Evolutionary conservation across 2,113 vertebrate species (phyloP).

Genomic region (Malurus cyaneus): DNA sequence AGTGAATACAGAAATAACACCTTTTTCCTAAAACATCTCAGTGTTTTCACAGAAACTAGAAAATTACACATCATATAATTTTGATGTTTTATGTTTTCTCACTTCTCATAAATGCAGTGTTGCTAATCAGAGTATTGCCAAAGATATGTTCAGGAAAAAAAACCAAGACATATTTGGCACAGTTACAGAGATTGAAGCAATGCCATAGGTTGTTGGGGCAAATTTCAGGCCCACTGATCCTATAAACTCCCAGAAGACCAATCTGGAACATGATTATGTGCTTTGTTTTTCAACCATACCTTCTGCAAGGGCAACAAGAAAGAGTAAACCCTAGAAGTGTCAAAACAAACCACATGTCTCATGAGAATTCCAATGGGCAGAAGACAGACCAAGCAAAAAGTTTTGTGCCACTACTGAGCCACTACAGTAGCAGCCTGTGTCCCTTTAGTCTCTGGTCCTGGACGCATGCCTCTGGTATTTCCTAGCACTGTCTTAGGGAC

Average conservation of each 20-base stretch:
- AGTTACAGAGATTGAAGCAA: neutral
- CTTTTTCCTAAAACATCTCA: neutral
- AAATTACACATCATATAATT: neutral
- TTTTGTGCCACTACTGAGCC: neutral
- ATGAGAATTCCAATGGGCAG: neutral
- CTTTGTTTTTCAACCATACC: neutral
- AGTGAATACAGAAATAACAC: neutral
- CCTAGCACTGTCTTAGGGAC: neutral
- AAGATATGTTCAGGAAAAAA: neutral
- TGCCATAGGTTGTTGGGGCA: neutral
- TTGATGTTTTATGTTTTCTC: neutral
- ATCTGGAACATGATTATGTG: neutral
- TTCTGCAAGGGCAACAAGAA: neutral
- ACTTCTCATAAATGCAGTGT: neutral
- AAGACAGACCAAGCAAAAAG: neutral
- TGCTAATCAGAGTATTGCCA: neutral
- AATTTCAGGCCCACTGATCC: neutral
- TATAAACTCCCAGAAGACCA: rapidly evolving
- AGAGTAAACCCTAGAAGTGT: neutral
- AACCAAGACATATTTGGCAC: neutral
- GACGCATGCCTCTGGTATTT: neutral
- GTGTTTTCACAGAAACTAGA: neutral
- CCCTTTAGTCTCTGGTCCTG: neutral
- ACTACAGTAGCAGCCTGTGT: neutral
- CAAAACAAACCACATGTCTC: neutral